Conservation (phyloP, 2,888 invertebrate genomes). For the Carabus problematicus region DNA sequence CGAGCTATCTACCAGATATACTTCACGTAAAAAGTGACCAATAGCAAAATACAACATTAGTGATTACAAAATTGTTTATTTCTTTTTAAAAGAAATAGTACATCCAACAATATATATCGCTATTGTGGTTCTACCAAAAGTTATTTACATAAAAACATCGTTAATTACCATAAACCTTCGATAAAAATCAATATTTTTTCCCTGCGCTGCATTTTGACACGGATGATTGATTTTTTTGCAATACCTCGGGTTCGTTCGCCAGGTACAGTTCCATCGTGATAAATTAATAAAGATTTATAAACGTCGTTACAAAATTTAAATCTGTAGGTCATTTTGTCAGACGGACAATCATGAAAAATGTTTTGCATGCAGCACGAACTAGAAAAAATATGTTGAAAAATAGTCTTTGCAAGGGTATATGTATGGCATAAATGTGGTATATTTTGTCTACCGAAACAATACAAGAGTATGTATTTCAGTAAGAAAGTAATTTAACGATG, state of each 20-base stretch:
- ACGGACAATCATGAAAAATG: neutral
- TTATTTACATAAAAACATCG: conserved; percentile 38
- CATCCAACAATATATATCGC: conserved; percentile 3
- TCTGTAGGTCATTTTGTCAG: conserved; percentile 25
- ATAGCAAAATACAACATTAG: too few species aligned
- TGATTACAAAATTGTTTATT: conserved; percentile 1
- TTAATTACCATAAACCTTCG: conserved; percentile 37
- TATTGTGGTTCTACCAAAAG: neutral
- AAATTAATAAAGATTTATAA: conserved; percentile 42
- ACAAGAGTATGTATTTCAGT: too few species aligned
- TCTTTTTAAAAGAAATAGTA: too few species aligned
- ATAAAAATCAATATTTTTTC: conserved; percentile 41
- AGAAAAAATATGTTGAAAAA: conserved; percentile 2
- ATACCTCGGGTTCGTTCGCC: conserved; percentile 1
- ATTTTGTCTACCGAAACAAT: too few species aligned
- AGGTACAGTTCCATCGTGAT: conserved; percentile 23
- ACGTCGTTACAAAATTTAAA: conserved; percentile 40
- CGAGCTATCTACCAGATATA: too few species aligned
- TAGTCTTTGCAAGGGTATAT: too few species aligned
- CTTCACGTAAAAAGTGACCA: conserved; percentile 2
- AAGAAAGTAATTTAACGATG: too few species aligned
- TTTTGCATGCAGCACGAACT: neutral
- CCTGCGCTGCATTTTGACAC: conserved; percentile 31
- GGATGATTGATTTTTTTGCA: conserved; percentile 41
- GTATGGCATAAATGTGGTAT: too few species aligned